These are phyloP conservation scores for Danio aesculapii DNA, from an alignment of 2,797 vertebrate species.

Conservation along the genomic window DNA sequence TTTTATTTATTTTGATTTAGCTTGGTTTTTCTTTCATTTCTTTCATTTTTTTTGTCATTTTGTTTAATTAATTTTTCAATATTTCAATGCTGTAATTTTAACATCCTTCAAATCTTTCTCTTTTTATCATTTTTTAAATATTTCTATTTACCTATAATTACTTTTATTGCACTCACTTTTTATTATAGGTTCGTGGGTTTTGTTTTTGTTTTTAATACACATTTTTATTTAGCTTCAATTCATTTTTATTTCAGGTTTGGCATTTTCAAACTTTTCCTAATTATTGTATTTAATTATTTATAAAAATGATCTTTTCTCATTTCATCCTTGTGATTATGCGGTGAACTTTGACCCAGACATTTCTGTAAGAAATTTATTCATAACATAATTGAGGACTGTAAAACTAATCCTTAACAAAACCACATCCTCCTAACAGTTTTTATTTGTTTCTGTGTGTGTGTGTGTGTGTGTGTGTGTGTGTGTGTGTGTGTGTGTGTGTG, in stretches of 20 bases:
- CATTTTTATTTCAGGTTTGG: too few species aligned
- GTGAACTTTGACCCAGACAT: neutral
- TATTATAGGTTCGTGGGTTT: too few species aligned
- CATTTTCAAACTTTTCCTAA: too few species aligned
- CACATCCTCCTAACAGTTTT: neutral
- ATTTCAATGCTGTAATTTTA: too few species aligned
- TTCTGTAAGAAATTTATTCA: neutral
- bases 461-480: too few species aligned
- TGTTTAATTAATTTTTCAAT: too few species aligned
- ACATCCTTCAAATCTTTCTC: neutral
- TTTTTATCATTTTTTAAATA: neutral
- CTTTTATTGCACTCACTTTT: neutral
- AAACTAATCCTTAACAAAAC: neutral
- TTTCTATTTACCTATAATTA: neutral
- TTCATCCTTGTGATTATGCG: neutral
- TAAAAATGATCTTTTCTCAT: too few species aligned
- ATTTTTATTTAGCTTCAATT: too few species aligned
- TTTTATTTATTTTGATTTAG: too few species aligned
- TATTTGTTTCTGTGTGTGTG: constrained; percentile 3
- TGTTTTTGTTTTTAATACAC: neutral
- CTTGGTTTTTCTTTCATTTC: neutral
- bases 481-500: too few species aligned
- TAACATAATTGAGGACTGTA: neutral
- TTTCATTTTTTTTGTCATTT: neutral
- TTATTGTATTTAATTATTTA: too few species aligned